phyloP scores from a whole-genome alignment of 2,797 vertebrate genomes.

The Dendrocincla tyrannina region DNA sequence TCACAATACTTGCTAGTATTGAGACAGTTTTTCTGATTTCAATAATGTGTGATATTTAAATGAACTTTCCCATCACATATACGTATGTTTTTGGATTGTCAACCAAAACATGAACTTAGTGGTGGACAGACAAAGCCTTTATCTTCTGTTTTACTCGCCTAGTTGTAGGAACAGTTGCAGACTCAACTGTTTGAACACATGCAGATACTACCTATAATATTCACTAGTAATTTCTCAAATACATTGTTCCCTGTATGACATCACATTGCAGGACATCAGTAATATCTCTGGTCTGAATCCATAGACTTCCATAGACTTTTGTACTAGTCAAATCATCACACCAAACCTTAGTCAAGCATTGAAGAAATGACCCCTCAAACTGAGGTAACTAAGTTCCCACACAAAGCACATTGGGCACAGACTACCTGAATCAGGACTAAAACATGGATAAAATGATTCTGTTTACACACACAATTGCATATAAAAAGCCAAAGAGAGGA shows the following conservation, averaged over 20 bases:
- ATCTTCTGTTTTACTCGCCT: not conserved
- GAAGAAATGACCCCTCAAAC: not conserved
- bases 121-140: not conserved
- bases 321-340: not conserved
- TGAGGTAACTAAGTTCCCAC: not conserved
- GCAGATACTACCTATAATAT: not conserved
- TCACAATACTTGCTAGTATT: not conserved
- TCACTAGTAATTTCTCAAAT: not conserved
- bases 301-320: not conserved
- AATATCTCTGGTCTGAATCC: not conserved
- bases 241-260: accelerated
- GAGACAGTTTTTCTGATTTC: not conserved
- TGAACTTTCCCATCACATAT: accelerated
- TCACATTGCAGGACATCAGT: not conserved
- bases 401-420: not conserved
- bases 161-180: not conserved
- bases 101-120: not conserved
- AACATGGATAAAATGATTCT: not conserved
- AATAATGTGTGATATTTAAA: not conserved
- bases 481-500: not conserved
- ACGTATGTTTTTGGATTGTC: not conserved
- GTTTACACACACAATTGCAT: not conserved
- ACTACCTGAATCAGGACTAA: not conserved
- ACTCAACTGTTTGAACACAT: not conserved
- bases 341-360: not conserved